Evolutionary conservation across 2,888 invertebrate genomes (phyloP), one percentile per base, ranked within the genome.

Genomic region (Leucoma salicis): DNA sequence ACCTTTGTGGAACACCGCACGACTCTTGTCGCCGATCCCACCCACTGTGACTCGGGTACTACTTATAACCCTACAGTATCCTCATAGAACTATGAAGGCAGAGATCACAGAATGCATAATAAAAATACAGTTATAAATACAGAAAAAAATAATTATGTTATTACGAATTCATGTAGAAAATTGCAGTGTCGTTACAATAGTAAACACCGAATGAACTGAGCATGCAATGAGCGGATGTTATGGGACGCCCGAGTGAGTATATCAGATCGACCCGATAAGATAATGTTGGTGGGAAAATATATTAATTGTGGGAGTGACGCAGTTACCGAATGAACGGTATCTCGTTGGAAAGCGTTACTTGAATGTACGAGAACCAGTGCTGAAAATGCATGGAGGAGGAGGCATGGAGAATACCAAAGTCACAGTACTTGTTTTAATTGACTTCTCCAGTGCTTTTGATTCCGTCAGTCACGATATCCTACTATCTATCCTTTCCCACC

Each of bases 181-280:
- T 53, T 46, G 42, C 44, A 57, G 56, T 50, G 50, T 48, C 46
- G 65, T 61, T 50, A 51, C 43, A 43, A 42, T 57, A 41, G 42
- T 51, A 45, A 44, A 41, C 44, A 44, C 21, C 39, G 39, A 39
- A 47, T 47, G 50, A 46, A 56, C 57, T 56, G 54, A 13, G 18
- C 59, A 59, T 54, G 59, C 63, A 31, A 59, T 31, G 53, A 47
- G 66, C 78, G 78, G 78, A 78, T 77, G 78, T 70, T 62, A 65
- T 62, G 58, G 48, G 28, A 57, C 63, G 78, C 67, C 57, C 71
- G 68, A 76, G 68, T 66, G 75, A 68, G 42, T 61, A 47, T 67
- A 78, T 74, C 77, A 63, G 69, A 55, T 65, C 49, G 39, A 50
- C 39, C 57, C 60, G 81, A 81, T 81, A 80, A 80, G 74, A 75